Percentiles rank a stretch among this genome's conserved stretches.
phyloP scores from a whole-genome alignment of 2,888 invertebrate species.

The Epiblema foenella region DNA sequence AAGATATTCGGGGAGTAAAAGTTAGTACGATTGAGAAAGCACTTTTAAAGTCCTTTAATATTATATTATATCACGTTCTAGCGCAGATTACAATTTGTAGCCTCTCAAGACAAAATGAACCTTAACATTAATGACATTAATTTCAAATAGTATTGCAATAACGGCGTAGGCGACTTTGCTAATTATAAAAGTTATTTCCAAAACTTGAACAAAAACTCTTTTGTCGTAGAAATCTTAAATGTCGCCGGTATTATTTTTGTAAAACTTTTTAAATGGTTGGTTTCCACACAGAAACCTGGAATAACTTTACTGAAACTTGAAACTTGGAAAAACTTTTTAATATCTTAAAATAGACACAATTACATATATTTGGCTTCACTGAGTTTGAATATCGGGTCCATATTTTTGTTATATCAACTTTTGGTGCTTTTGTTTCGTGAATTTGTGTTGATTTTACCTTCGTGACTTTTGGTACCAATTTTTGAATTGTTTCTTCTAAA shows the following conservation, averaged over 20 bases:
- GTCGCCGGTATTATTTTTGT: background rate
- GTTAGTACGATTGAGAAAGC: background rate
- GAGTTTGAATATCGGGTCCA: background rate
- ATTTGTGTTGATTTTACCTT: no score
- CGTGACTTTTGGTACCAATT: no score
- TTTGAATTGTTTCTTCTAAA: no score
- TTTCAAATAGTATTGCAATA: no score
- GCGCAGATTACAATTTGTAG: background rate
- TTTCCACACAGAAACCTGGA: conserved; percentile 1
- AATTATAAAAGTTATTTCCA: background rate
- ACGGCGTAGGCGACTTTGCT: background rate
- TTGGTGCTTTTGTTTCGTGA: no score
- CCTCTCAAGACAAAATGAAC: background rate
- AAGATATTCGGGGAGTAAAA: background rate
- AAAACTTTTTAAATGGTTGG: background rate
- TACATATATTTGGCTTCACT: background rate
- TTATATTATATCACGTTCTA: background rate
- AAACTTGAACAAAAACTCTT: background rate
- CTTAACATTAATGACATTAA: background rate
- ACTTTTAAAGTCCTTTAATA: background rate
- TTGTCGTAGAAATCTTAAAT: background rate
- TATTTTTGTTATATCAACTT: conserved; percentile 3
- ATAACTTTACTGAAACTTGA: background rate
- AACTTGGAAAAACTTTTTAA: background rate
- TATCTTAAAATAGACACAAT: background rate